A percentile compares a stretch with the other conserved stretches of the same genome.
phyloP scores from a whole-genome alignment of 2,797 vertebrate genomes.

The Toxotes lorentzi region DNA sequence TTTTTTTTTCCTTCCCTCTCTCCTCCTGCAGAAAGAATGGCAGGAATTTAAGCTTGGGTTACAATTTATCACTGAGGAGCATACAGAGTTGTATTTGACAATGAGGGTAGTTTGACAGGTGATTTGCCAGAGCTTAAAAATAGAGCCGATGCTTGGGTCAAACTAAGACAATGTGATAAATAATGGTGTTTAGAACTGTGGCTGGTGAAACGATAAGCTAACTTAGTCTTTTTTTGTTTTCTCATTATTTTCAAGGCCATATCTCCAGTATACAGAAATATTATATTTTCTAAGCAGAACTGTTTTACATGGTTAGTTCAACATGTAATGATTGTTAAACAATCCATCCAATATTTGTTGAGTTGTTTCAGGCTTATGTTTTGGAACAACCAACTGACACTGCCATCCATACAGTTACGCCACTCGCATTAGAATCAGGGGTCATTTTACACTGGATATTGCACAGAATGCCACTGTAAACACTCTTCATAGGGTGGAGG shows the following conservation, averaged over 20 bases:
- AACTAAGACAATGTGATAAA: neutral
- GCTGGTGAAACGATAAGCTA: neutral
- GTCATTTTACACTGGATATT: too few species aligned
- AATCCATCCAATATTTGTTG: too few species aligned
- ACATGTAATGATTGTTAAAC: too few species aligned
- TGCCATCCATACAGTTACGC: too few species aligned
- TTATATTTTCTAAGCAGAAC: neutral
- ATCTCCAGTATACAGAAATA: neutral
- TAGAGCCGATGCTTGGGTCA: neutral
- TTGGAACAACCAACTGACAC: too few species aligned
- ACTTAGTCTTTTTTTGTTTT: neutral
- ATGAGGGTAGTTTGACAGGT: constrained; percentile 15
- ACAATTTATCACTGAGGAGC: constrained; percentile 38
- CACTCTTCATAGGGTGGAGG: too few species aligned
- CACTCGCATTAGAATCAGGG: too few species aligned
- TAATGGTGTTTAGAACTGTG: neutral
- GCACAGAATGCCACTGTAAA: too few species aligned
- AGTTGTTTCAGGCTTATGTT: too few species aligned
- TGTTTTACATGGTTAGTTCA: neutral
- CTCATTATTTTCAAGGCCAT: neutral
- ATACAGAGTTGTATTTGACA: neutral
- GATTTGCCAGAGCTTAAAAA: constrained; percentile 27
- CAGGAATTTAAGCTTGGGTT: constrained; percentile 22
- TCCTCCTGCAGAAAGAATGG: constrained; percentile 12
- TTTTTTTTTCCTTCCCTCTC: constrained; percentile 1